Conservation (phyloP, 2,113 vertebrate species). For the Platichthys stellatus region DNA sequence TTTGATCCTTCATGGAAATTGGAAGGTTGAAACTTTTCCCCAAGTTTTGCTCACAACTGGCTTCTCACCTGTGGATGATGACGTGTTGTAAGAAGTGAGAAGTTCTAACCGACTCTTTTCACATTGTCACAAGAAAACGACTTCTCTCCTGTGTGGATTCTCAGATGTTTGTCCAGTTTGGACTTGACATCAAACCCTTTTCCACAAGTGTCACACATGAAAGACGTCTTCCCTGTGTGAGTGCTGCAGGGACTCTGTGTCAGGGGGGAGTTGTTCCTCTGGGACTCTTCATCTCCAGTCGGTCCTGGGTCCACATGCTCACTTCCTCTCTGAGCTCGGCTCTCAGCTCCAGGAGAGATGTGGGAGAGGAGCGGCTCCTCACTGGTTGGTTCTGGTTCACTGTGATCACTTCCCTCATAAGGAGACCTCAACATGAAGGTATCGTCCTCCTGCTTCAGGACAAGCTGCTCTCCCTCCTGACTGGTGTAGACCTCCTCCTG, state of each 20-base stretch:
- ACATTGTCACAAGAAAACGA: background rate
- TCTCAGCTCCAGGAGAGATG: background rate
- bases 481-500: too few relatives aligned
- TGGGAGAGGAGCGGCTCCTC: too few relatives aligned
- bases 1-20: too few relatives aligned
- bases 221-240: too few relatives aligned
- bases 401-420: too few relatives aligned
- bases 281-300: background rate
- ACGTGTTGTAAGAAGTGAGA: too few relatives aligned
- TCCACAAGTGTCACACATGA: constrained; percentile 15
- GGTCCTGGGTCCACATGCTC: background rate
- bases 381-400: too few relatives aligned
- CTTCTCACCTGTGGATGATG: background rate
- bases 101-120: background rate
- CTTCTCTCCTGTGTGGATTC: background rate
- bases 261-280: too few relatives aligned
- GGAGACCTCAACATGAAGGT: too few relatives aligned
- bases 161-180: background rate
- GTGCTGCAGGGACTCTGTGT: background rate
- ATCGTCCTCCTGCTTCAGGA: too few relatives aligned
- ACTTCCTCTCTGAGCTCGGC: background rate
- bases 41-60: background rate
- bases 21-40: too few relatives aligned
- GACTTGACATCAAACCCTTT: background rate
- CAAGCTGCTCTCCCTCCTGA: too few relatives aligned